Percentiles rank a stretch among this genome's conserved stretches.
These are phyloP conservation scores for Dicerorhinus sumatrensis DNA, from an alignment of 2,113 vertebrate genomes.

Conservation along the genomic window DNA sequence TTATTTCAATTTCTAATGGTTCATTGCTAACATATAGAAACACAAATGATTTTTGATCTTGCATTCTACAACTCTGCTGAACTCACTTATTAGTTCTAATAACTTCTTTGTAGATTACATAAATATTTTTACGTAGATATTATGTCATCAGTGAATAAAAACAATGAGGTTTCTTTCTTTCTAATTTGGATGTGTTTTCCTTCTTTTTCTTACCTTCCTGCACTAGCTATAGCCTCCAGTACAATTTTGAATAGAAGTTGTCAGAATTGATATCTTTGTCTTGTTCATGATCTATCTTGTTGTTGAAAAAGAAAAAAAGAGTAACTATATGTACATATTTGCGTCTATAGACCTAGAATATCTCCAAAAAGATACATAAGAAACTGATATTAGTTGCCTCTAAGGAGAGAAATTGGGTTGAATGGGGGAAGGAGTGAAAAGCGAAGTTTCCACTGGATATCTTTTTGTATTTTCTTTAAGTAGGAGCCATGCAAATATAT, in stretches of 20 bases:
- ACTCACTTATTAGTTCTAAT: background rate
- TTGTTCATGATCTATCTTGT: background rate
- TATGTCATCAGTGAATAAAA: background rate
- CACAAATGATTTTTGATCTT: background rate
- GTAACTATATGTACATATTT: background rate
- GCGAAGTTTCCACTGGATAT: background rate
- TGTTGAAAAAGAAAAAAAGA: background rate
- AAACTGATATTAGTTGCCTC: background rate
- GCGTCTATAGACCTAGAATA: background rate
- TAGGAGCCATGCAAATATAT: background rate
- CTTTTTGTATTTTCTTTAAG: background rate
- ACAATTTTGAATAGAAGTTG: background rate
- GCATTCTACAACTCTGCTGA: background rate
- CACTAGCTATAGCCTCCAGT: background rate
- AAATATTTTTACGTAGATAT: background rate
- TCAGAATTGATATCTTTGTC: background rate
- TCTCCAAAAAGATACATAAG: background rate
- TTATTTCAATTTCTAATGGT: background rate
- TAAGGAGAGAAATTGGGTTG: background rate
- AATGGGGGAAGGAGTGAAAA: background rate
- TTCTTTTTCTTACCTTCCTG: constrained; percentile 12
- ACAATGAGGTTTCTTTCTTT: background rate
- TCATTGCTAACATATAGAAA: background rate
- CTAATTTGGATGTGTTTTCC: background rate
- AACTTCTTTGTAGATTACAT: background rate